These are phyloP conservation scores for Vicugna pacos DNA, from an alignment of 2,113 vertebrate genomes.

Conservation along the genomic window DNA sequence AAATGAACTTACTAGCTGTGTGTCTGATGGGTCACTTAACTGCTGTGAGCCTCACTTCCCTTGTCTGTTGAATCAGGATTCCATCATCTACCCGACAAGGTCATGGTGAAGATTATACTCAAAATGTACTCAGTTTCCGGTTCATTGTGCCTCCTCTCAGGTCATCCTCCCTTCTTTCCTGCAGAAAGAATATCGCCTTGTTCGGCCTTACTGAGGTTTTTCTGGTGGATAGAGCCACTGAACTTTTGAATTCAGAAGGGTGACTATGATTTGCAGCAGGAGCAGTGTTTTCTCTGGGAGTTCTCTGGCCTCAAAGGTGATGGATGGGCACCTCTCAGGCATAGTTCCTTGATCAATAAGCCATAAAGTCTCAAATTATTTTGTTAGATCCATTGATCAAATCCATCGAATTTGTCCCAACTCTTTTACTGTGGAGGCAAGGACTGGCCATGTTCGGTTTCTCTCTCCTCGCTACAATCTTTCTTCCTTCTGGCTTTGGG, in stretches of 20 bases:
- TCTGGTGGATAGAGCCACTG: slow-evolving; percentile 30
- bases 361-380: slow-evolving; percentile 83
- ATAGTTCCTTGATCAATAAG: slow-evolving; percentile 81
- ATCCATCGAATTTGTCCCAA: slow-evolving; percentile 67
- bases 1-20: no score
- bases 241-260: slow-evolving; percentile 41
- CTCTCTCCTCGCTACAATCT: neutral
- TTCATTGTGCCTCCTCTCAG: no score
- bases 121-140: neutral
- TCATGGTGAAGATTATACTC: neutral
- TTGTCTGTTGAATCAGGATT: neutral
- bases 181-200: neutral
- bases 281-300: slow-evolving; percentile 68
- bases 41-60: neutral
- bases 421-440: slow-evolving; percentile 41
- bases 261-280: slow-evolving; percentile 58
- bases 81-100: neutral
- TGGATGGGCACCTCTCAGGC: slow-evolving; percentile 81
- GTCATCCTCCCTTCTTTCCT: neutral
- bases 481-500: neutral
- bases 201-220: neutral
- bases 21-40: neutral
- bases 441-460: neutral
- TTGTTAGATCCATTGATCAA: slow-evolving; percentile 82
- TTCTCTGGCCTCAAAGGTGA: slow-evolving; percentile 79